phyloP scores from a whole-genome alignment of 2,113 vertebrate genomes.

The Aythya baeri region DNA sequence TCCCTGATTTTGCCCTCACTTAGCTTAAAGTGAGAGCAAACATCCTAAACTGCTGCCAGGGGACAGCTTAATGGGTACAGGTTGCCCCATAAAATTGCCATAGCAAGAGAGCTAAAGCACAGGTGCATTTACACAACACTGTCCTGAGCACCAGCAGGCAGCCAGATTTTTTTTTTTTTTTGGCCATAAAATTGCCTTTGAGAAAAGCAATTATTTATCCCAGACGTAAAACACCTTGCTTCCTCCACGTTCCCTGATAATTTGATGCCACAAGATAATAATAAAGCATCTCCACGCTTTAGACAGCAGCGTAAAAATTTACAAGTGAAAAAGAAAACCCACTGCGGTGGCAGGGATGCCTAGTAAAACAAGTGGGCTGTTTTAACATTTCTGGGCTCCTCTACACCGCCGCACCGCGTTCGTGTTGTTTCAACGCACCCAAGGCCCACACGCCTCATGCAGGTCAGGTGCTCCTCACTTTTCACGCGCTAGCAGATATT shows the following conservation, averaged over 20 bases:
- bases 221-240: neutral
- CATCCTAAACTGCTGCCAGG: rapidly evolving
- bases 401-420: neutral
- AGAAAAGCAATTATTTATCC: neutral
- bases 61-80: neutral
- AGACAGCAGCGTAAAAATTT: neutral
- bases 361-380: neutral
- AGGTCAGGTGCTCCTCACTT: neutral
- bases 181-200: neutral
- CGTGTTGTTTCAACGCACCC: neutral
- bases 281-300: neutral
- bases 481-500: neutral
- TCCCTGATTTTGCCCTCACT: neutral
- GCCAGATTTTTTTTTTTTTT: neutral
- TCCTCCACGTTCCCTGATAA: neutral
- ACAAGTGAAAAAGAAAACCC: rapidly evolving
- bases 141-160: rapidly evolving
- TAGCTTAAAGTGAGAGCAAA: neutral
- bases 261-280: neutral
- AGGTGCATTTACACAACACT: neutral
- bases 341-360: neutral
- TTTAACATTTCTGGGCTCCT: neutral
- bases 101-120: rapidly evolving
- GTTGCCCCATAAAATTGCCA: neutral
- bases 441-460: neutral